Percentiles rank a stretch among this genome's conserved stretches.
Conservation (phyloP, 2,797 vertebrate genomes). For the Scolopax bukidnonensis region DNA sequence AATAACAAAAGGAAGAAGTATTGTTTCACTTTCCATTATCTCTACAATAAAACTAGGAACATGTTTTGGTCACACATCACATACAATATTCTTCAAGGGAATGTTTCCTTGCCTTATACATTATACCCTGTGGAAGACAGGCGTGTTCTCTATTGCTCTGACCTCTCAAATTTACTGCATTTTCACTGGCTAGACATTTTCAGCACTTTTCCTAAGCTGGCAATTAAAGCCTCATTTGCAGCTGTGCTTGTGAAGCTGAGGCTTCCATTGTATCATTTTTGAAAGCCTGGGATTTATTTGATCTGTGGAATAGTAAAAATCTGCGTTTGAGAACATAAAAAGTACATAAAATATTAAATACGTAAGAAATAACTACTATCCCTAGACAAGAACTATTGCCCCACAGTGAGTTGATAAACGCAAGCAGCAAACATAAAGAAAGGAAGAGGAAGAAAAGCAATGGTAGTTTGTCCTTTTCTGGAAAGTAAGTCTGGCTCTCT, state of each 20-base stretch:
- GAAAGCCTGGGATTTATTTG: conserved; percentile 2
- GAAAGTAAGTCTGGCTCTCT: conserved; percentile 63
- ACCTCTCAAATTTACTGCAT: conserved; percentile 18
- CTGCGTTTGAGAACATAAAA: conserved; percentile 20
- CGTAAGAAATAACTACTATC: not conserved
- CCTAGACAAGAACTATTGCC: not conserved
- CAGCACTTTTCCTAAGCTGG: conserved; percentile 35
- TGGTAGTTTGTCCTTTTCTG: conserved; percentile 52
- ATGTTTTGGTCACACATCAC: not conserved
- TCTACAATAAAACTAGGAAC: not conserved
- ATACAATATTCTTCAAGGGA: not conserved
- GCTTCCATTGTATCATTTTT: conserved; percentile 8
- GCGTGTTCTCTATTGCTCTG: not conserved
- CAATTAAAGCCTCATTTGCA: conserved; percentile 64
- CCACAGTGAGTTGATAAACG: not conserved
- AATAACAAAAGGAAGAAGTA: not conserved
- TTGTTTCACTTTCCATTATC: not conserved
- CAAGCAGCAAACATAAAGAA: conserved; percentile 14
- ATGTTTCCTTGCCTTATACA: not conserved
- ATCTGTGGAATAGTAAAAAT: not conserved
- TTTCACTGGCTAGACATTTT: conserved; percentile 36
- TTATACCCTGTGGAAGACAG: not conserved
- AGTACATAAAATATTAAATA: conserved; percentile 10
- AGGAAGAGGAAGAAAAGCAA: conserved; percentile 5
- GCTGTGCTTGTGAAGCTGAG: conserved; percentile 43